These are phyloP conservation scores for Macroramphosus scolopax DNA, from an alignment of 2,797 vertebrate species.

Conservation along the genomic window DNA sequence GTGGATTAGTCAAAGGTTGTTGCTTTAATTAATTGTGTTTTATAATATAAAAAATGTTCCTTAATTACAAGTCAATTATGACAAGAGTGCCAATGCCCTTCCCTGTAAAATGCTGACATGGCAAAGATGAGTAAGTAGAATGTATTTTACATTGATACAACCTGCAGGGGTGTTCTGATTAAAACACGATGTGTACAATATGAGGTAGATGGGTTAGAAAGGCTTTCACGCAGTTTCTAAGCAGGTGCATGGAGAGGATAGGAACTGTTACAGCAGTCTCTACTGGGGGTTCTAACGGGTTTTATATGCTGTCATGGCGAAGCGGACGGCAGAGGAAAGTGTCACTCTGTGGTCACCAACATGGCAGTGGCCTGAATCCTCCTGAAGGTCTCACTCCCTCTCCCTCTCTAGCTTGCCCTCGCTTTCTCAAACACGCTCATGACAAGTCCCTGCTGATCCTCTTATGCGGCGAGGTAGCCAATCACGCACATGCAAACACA, in stretches of 20 bases:
- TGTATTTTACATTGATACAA: conserved; percentile 4
- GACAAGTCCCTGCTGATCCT: conserved; percentile 58
- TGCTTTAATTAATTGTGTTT: too few species aligned
- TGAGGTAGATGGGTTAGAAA: conserved; percentile 1
- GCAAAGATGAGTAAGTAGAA: not conserved
- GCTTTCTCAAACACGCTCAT: conserved; percentile 7
- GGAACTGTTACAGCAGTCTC: conserved; percentile 5
- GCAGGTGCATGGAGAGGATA: conserved; percentile 24
- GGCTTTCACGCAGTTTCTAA: conserved; percentile 38
- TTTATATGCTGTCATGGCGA: too few species aligned
- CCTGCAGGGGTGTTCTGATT: too few species aligned
- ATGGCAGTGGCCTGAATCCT: conserved; percentile 24
- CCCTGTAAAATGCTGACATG: not conserved
- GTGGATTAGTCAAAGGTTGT: too few species aligned
- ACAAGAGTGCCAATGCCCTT: too few species aligned
- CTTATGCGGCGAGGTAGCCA: conserved; percentile 35
- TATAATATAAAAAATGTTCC: too few species aligned
- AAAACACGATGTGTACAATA: too few species aligned
- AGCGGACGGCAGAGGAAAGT: not conserved
- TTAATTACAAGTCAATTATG: too few species aligned
- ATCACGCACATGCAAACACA: conserved; percentile 13
- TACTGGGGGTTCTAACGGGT: too few species aligned
- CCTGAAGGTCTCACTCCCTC: conserved; percentile 9
- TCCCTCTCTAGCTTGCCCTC: too few species aligned
- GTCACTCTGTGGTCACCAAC: conserved; percentile 25